phyloP scores from a whole-genome alignment of 2,888 invertebrate species.

The Leucophenga montana region DNA sequence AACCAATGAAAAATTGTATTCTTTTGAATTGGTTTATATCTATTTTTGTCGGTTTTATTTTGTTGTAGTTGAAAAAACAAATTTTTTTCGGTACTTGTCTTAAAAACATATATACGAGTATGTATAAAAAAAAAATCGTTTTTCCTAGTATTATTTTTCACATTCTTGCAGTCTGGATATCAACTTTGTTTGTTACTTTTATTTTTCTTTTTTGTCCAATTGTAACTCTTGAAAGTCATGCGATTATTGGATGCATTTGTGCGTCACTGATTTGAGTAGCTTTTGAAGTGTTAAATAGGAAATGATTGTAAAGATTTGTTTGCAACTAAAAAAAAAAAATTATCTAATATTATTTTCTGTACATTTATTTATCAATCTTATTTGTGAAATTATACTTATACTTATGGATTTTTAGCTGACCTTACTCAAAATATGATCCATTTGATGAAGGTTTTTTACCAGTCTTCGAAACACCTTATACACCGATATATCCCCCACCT shows the following conservation, averaged over 20 bases:
- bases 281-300: constrained; percentile 22
- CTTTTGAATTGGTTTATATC: constrained; percentile 2
- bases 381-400: too few species aligned
- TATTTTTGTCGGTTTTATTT: constrained; percentile 2
- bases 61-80: neutral
- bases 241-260: neutral
- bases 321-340: neutral
- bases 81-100: neutral
- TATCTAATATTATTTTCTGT: neutral
- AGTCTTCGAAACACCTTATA: too few species aligned
- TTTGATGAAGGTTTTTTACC: too few species aligned
- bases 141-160: neutral
- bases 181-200: neutral
- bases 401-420: too few species aligned
- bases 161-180: neutral
- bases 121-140: too few species aligned
- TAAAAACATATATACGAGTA: neutral
- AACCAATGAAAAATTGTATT: neutral
- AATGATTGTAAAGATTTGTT: neutral
- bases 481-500: too few species aligned
- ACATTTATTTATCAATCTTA: too few species aligned
- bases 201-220: neutral
- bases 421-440: too few species aligned
- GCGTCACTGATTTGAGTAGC: constrained; percentile 5
- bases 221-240: neutral